Percentiles rank a stretch among this genome's conserved stretches.
These are phyloP conservation scores for Cygnus buccinator DNA, from an alignment of 2,113 vertebrate genomes.

Conservation along the genomic window DNA sequence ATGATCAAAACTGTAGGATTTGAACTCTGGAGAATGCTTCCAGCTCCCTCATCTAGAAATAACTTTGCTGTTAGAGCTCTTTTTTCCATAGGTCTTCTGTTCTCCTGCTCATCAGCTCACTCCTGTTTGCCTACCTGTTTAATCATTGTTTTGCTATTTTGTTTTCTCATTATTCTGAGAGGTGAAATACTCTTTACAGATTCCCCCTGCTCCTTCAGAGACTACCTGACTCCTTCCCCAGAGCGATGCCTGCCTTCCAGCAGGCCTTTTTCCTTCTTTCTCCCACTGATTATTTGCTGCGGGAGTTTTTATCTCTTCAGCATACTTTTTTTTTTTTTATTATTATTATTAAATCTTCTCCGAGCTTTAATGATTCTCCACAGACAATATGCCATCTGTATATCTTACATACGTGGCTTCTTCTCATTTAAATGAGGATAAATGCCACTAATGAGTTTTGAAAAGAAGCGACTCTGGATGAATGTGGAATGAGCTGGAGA, in stretches of 20 bases:
- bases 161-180: neutral
- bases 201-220: neutral
- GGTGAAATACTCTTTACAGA: neutral
- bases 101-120: neutral
- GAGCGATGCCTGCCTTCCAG: neutral
- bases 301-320: neutral
- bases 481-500: constrained; percentile 55
- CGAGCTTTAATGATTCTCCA: constrained; percentile 17
- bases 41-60: neutral
- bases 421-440: constrained; percentile 63
- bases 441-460: constrained; percentile 66
- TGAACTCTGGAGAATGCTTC: neutral
- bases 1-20: neutral
- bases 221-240: neutral
- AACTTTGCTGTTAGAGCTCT: neutral
- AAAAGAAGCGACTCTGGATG: neutral
- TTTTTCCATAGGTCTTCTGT: neutral
- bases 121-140: neutral
- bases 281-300: neutral
- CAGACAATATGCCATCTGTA: constrained; percentile 58
- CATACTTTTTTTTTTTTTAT: neutral
- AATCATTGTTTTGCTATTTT: neutral
- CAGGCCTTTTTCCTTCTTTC: neutral
- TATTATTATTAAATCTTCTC: neutral
- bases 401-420: constrained; percentile 44